Evolutionary conservation across 2,113 vertebrate species (phyloP), one percentile per base, ranked within the genome.

Genomic region (Corapipo altera): DNA sequence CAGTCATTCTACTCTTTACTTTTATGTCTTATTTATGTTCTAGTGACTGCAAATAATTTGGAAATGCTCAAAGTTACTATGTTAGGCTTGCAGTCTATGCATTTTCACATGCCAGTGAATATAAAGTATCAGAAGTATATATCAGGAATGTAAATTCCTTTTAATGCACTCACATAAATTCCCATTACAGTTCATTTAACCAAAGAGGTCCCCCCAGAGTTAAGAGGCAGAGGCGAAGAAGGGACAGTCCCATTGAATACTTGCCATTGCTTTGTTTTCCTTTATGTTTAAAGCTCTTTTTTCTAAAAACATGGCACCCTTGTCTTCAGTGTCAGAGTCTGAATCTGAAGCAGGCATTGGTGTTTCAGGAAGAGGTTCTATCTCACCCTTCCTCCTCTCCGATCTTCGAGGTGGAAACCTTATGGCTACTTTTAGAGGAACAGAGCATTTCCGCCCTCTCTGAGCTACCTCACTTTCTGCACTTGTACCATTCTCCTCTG

Each of bases 211-310:
- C 39, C 28, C 8, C 39, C 44, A 49, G 21, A 74, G 27, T 52
- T 6, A 6, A 41, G 30, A 17, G 22, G 7, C 23, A 33, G 46
- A 15, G 39, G 52, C 9, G 5, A 7, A 30, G 57, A 62, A 59
- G 14, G 19, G 26, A 19, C 9, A 15, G 15, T 5, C 14, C 51
- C 43, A 85, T 0, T 15, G 27, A 88, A 28, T 81, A 97, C 97
- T 77, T 98, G 99, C 99, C 99, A 99, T 99, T 72, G 98, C 99
- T 97, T 99, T 99, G 97, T 99, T 99, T 96, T 99, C 99, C 95
- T 99, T 99, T 95, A 99, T 99, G 93, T 99, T 99, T 91, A 99
- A 96, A n/a, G 99, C 99, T 92, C 99, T 98, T 95, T 99, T 99
- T 95, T 97, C 96, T 88, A 99, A 97, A 88, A 99, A 99, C 95